Evolutionary conservation across 2,888 invertebrate genomes (phyloP).

Genomic region (Netelia fuscicornis): DNA sequence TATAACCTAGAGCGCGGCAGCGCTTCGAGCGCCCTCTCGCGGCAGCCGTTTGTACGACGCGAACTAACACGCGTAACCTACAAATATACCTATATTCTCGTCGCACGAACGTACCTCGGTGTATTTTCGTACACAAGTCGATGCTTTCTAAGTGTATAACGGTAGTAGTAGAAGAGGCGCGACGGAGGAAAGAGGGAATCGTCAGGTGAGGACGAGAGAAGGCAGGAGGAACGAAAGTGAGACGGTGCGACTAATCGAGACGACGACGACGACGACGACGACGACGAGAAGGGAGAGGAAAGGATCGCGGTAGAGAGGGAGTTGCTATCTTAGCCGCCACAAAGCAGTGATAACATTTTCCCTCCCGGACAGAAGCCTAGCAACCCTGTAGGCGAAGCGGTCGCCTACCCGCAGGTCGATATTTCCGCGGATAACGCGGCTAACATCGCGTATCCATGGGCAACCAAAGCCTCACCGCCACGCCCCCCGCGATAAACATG

Average conservation of each 20-base stretch:
- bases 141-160: slow-evolving; percentile 4
- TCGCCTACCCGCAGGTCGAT: slow-evolving; percentile 70
- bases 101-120: no score
- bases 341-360: slow-evolving; percentile 85
- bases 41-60: background rate
- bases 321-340: slow-evolving; percentile 85
- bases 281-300: slow-evolving; percentile 47
- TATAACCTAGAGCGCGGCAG: slow-evolving; percentile 5
- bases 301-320: slow-evolving; percentile 71
- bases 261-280: slow-evolving; percentile 15
- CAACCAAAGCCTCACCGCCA: slow-evolving; percentile 74
- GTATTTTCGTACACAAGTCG: slow-evolving; percentile 8
- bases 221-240: slow-evolving; percentile 43
- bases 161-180: background rate
- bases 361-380: slow-evolving; percentile 84
- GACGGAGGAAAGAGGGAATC: slow-evolving; percentile 60
- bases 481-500: slow-evolving; percentile 83
- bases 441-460: slow-evolving; percentile 68
- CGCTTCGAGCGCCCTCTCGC: slow-evolving; percentile 15
- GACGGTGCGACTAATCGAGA: slow-evolving; percentile 65
- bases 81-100: background rate
- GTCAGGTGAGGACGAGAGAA: slow-evolving; percentile 38
- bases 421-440: slow-evolving; percentile 70
- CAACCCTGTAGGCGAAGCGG: slow-evolving; percentile 79
- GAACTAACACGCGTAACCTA: background rate